Evolutionary conservation across 2,113 vertebrate genomes (phyloP).

Genomic region (Sminthopsis crassicaudata): DNA sequence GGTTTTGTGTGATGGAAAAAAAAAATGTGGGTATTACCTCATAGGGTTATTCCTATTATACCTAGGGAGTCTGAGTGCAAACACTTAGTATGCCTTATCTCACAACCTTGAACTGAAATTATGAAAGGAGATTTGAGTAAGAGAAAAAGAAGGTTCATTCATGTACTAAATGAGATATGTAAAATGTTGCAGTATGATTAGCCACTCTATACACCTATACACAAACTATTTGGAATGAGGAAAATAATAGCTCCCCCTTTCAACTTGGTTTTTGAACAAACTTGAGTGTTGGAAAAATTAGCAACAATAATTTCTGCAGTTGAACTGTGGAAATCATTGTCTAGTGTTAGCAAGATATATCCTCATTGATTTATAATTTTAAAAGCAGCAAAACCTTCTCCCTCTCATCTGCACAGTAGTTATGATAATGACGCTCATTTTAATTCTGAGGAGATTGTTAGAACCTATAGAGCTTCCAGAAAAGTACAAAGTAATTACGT

Average conservation of each 20-base stretch:
- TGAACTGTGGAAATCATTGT: background rate
- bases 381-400: too few species aligned
- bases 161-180: background rate
- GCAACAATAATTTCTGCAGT: background rate
- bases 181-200: background rate
- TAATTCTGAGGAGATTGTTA: background rate
- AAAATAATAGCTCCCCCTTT: background rate
- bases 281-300: background rate
- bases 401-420: too few species aligned
- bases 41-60: background rate
- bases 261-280: background rate
- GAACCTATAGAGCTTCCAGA: background rate
- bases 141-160: background rate
- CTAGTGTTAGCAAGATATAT: background rate
- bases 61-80: background rate
- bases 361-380: background rate
- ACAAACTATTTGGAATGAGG: background rate
- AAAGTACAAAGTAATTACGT: background rate
- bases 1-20: background rate
- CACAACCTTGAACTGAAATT: background rate
- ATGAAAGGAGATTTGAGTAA: background rate
- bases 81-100: background rate
- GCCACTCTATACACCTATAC: background rate
- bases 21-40: background rate
- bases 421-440: too few species aligned